These are phyloP conservation scores for Corythornis vintsioides DNA, from an alignment of 2,113 vertebrate genomes.

Conservation along the genomic window DNA sequence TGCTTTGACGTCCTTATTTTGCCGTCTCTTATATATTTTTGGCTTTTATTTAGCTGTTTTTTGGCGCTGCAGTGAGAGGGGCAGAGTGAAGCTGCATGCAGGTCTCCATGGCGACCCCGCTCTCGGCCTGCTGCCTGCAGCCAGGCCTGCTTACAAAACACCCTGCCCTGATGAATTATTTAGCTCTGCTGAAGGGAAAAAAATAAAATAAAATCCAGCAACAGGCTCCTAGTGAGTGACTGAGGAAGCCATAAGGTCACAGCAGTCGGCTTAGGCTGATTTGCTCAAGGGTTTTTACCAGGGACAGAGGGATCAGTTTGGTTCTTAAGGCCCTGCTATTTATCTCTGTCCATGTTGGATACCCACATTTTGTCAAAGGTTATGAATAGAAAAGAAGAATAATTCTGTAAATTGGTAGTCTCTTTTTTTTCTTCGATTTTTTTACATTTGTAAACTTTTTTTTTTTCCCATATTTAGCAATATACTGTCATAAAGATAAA, in stretches of 20 bases:
- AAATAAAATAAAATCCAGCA: conserved; percentile 51
- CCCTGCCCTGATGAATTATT: conserved; percentile 75
- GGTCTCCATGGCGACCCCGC: conserved; percentile 75
- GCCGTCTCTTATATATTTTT: background rate
- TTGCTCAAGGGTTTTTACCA: background rate
- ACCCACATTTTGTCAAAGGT: background rate
- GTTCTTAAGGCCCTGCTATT: background rate
- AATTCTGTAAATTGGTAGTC: background rate
- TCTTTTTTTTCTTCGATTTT: background rate
- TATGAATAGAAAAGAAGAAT: background rate
- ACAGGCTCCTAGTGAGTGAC: conserved; percentile 59
- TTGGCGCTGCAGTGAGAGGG: background rate
- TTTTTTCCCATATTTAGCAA: background rate
- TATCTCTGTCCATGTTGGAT: background rate
- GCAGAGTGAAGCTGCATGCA: conserved; percentile 12
- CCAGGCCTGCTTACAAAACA: conserved; percentile 52
- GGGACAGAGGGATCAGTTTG: background rate
- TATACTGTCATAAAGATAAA: background rate
- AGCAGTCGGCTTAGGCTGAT: background rate
- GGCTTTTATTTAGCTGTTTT: conserved; percentile 18
- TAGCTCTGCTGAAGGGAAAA: conserved; percentile 58
- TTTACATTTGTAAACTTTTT: background rate
- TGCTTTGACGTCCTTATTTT: conserved; percentile 30
- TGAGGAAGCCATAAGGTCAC: conserved; percentile 52
- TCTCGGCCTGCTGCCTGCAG: conserved; percentile 70